Base-by-base conservation (phyloP, 2,888 invertebrate species). In the Drosophila aldrichi region DNA sequence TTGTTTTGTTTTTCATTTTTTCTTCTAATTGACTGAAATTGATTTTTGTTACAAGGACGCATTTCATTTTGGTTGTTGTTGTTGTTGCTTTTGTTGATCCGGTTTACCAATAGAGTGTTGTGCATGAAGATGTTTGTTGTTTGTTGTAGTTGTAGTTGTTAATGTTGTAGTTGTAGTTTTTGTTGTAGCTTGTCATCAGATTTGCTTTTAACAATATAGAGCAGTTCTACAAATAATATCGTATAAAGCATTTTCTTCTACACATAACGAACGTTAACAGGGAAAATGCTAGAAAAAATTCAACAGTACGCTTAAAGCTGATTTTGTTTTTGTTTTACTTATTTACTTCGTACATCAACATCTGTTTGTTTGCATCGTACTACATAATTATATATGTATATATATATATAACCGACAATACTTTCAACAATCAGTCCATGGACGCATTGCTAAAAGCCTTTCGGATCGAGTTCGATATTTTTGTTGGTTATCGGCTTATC, bases 31-130 rank as follows among this genome's bases (percentile, higher is more conserved):
- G 91, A 91, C 91, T 91, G 90, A 91, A 91, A 91, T 91, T 91
- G 92, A 91, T 91, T 91, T 90, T 90, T 87, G 90, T 91, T 89
- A 83, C 90, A 91, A 91, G 91, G 91, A 91, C 91, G 91, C 91
- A 89, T 91, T 81, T 76, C 66, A 46, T 56, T 2, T 70, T 63
- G 57, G 71, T 70, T 73, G 68, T 74, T 75, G 64, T 66, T 66
- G 20, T 66, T 66, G 22, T 40, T 40, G 40, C 41, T 60, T 54
- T 66, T 77, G 54, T 75, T 74, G 69, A 65, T 79, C 65, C 79
- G 65, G 79, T 79, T 55, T 75, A 66, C 79, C 76, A 79, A 74
- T 77, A 49, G 62, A 61, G 32, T 49, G 63, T 70, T 60, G 58
- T 69, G 68, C 68, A 67, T 67, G 58, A 68, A 70, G 41, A 43